These are phyloP conservation scores for Sympetrum striolatum DNA, from an alignment of 2,888 invertebrate species.

Conservation along the genomic window DNA sequence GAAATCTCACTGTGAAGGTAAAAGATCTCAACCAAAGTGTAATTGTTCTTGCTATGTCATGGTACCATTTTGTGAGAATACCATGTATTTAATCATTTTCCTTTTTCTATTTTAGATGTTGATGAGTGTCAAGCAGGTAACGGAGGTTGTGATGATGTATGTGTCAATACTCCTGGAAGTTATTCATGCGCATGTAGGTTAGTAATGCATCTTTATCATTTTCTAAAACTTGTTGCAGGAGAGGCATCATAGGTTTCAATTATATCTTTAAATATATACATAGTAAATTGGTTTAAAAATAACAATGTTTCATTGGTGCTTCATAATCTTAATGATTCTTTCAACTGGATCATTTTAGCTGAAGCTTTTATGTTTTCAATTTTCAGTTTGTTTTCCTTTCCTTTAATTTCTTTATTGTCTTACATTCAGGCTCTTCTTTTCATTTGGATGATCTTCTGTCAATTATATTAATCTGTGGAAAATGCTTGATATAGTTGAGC, in stretches of 20 bases:
- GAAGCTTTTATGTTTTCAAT: no score
- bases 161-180: constrained; percentile 82
- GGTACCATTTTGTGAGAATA: neutral
- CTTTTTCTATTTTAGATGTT: constrained; percentile 66
- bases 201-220: constrained; percentile 51
- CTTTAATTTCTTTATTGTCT: no score
- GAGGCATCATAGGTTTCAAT: neutral
- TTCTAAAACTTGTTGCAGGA: neutral
- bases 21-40: constrained; percentile 19
- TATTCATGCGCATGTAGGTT: constrained; percentile 78
- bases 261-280: neutral
- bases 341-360: no score
- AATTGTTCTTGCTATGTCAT: no score
- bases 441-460: neutral
- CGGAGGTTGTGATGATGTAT: constrained; percentile 78
- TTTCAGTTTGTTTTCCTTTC: no score
- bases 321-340: neutral
- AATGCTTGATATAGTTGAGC: neutral
- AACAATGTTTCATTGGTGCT: neutral
- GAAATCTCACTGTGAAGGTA: constrained; percentile 83
- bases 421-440: neutral
- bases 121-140: constrained; percentile 78
- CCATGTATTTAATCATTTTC: neutral
- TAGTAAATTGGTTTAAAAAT: neutral
- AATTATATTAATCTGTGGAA: neutral